A percentile compares a stretch with the other conserved stretches of the same genome.
These are phyloP conservation scores for Thaumatotibia leucotreta DNA, from an alignment of 1,140 invertebrate genomes.

Conservation along the genomic window DNA sequence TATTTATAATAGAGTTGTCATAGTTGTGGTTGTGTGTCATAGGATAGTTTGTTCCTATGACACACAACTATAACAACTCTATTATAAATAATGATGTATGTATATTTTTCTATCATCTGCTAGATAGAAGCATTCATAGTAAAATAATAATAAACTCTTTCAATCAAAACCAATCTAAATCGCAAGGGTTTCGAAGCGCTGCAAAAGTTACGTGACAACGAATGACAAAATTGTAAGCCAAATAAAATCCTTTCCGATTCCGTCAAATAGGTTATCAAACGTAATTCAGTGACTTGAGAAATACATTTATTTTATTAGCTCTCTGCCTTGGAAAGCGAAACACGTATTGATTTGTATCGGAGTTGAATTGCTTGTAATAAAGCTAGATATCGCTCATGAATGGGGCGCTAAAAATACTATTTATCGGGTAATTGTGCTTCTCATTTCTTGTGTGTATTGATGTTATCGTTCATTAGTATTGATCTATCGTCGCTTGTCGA, in stretches of 20 bases:
- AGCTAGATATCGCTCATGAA: slow-evolving; percentile 1
- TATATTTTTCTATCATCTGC: no score
- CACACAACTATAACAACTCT: no score
- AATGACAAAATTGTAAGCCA: background rate
- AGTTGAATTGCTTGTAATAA: slow-evolving; percentile 2
- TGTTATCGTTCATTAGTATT: slow-evolving; percentile 5
- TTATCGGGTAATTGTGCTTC: background rate
- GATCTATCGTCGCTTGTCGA: background rate
- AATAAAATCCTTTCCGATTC: background rate
- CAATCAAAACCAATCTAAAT: background rate
- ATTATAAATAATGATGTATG: no score
- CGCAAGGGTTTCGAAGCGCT: background rate
- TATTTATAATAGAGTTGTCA: no score
- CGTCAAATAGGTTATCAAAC: slow-evolving; percentile 6
- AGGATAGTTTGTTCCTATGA: no score
- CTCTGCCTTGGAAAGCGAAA: background rate
- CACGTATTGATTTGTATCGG: slow-evolving; percentile 10
- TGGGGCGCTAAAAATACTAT: slow-evolving; percentile 11
- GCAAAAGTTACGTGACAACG: background rate
- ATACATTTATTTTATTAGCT: slow-evolving; percentile 14
- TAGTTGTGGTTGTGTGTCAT: no score
- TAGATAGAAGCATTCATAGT: no score
- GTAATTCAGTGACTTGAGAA: slow-evolving; percentile 10
- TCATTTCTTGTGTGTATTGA: background rate
- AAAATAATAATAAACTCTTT: no score